These are phyloP conservation scores for Corythucha ciliata DNA, from an alignment of 2,888 invertebrate species.

Conservation along the genomic window DNA sequence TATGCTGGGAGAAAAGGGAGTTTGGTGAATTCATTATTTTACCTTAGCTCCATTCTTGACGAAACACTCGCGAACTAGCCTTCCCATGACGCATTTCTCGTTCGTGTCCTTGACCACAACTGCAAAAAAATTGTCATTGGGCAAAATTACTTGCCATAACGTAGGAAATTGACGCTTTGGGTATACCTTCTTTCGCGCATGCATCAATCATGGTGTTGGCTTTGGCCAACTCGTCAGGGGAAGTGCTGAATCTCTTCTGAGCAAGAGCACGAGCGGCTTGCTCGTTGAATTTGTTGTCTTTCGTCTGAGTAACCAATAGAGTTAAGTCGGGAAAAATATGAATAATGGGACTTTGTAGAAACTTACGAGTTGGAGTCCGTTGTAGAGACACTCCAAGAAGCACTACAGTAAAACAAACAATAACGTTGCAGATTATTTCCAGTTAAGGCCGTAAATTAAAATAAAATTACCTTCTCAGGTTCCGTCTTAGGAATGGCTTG, in stretches of 20 bases:
- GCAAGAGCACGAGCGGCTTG: constrained; percentile 32
- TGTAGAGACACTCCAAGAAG: constrained; percentile 35
- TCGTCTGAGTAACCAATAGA: constrained; percentile 27
- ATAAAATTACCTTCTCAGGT: constrained; percentile 28
- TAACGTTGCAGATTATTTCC: not conserved
- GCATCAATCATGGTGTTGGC: constrained; percentile 34
- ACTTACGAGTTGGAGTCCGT: constrained; percentile 33
- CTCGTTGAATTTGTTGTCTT: constrained; percentile 34
- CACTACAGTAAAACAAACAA: constrained; percentile 29
- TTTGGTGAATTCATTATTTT: not conserved
- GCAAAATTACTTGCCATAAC: no score
- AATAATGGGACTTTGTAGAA: no score
- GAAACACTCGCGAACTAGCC: constrained; percentile 34
- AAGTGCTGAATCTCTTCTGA: constrained; percentile 32
- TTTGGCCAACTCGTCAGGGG: constrained; percentile 34
- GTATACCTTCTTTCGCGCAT: constrained; percentile 35
- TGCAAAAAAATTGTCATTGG: constrained; percentile 27
- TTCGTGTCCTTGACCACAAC: constrained; percentile 33
- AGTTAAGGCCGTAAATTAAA: not conserved
- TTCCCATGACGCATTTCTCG: constrained; percentile 35
- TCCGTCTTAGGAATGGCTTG: constrained; percentile 31
- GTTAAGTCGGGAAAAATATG: constrained; percentile 1
- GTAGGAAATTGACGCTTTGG: not conserved
- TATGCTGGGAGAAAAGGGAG: not conserved
- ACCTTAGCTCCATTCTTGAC: constrained; percentile 36